Evolutionary conservation across 2,113 vertebrate genomes (phyloP), one percentile per base, ranked within the genome.

Genomic region (Oceanodroma tethys): DNA sequence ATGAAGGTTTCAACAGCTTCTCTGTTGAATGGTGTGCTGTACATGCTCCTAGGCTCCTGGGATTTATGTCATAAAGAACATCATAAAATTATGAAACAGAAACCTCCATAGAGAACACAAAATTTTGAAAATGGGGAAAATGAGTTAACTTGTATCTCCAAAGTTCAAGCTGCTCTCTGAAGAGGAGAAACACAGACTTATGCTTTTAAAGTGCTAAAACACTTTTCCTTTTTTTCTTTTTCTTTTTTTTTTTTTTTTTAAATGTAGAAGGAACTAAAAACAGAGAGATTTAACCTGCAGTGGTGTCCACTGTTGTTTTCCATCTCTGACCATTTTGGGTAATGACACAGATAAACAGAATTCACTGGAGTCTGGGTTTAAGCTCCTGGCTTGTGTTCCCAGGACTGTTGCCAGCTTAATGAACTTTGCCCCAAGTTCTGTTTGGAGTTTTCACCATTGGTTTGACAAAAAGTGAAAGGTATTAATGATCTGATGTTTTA

Each of bases 381-480:
- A 95, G 62, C 56, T 95, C 60, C 93, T 88, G 86, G 83, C 94
- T 91, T 7, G 0, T 36, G 22, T 43, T 81, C 40, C 50, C 66
- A 89, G 83, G 81, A 45, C 11, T 65, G 13, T 86, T 86, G 87
- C 92, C 96, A 95, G 38, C 7, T 80, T 87, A 72, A 73, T 48
- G 73, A 95, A 95, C 91, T 91, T 91, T 87, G 53, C 36, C 66
- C 53, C 34, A 36, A 30, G 86, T 75, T 96, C 52, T 96, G 81
- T 85, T 96, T 90, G 79, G 85, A 96, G 63, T 83, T 94, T 93
- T 92, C 50, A 79, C 78, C 85, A 79, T 16, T 38, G 45, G n/a
- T 90, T 96, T 96, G 85, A 95, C 90, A 94, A 96, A 83, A 94
- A 3, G 34, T 91, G 96, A 96, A 95, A 74, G 40, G 60, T 94